These are phyloP conservation scores for Leptinotarsa peninsularis DNA, from an alignment of 2,888 invertebrate genomes.

Conservation along the genomic window DNA sequence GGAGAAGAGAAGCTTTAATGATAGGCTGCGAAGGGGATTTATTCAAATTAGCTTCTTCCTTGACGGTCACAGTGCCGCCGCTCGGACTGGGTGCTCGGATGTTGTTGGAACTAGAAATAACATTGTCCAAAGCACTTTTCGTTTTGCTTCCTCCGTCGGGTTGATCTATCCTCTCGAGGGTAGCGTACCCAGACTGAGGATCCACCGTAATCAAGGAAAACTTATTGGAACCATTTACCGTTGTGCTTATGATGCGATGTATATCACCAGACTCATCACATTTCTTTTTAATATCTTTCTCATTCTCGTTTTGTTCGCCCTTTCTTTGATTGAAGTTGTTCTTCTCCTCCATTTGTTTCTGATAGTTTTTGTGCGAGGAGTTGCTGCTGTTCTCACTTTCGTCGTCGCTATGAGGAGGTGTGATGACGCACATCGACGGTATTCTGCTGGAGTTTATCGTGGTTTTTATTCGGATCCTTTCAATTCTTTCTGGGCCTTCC, in stretches of 20 bases:
- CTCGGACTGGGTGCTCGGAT: slow-evolving; percentile 62
- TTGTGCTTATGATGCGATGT: slow-evolving; percentile 48
- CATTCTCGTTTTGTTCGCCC: slow-evolving; percentile 13
- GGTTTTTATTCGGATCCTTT: slow-evolving; percentile 87
- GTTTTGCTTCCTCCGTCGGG: slow-evolving; percentile 38
- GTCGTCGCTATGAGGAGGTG: slow-evolving; percentile 88
- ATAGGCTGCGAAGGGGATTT: slow-evolving; percentile 56
- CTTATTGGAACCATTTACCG: slow-evolving; percentile 52
- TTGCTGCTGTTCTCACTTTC: slow-evolving; percentile 72
- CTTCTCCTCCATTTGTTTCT: slow-evolving; percentile 48
- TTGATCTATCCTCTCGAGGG: slow-evolving; percentile 59
- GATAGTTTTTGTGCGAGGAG: slow-evolving; percentile 49
- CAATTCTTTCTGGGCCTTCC: slow-evolving; percentile 88
- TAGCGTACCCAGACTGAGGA: slow-evolving; percentile 63
- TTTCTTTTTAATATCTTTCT: slow-evolving; percentile 24
- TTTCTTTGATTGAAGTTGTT: slow-evolving; percentile 43
- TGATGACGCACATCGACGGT: slow-evolving; percentile 92
- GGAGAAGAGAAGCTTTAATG: slow-evolving; percentile 69
- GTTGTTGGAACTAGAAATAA: slow-evolving; percentile 42
- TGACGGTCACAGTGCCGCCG: slow-evolving; percentile 60
- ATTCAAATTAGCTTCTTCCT: slow-evolving; percentile 46
- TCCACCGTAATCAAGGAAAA: slow-evolving; percentile 61
- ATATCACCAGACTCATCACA: slow-evolving; percentile 44
- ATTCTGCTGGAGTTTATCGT: slow-evolving; percentile 88
- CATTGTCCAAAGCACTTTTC: slow-evolving; percentile 34